Percentiles rank a stretch among this genome's conserved stretches.
phyloP scores from a whole-genome alignment of 2,113 vertebrate genomes.

The Bettongia penicillata region DNA sequence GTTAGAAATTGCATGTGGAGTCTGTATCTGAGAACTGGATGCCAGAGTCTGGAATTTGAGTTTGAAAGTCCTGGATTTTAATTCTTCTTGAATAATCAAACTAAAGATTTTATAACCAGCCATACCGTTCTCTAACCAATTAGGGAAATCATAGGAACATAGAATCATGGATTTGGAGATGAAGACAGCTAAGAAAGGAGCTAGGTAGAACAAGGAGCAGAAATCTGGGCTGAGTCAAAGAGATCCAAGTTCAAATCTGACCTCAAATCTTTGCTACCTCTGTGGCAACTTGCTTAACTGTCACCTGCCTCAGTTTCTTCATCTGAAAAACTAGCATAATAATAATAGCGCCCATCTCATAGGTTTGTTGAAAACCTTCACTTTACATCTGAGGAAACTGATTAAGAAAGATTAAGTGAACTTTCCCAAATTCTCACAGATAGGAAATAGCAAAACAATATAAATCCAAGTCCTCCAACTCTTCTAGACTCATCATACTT shows the following conservation, averaged over 20 bases:
- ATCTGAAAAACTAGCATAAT: background rate
- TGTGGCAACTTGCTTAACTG: too few species aligned
- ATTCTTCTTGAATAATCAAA: background rate
- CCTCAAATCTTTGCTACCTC: background rate
- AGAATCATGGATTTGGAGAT: background rate
- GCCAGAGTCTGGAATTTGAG: background rate
- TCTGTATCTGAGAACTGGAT: background rate
- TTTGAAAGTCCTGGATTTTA: background rate
- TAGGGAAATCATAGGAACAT: background rate
- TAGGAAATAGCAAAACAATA: background rate
- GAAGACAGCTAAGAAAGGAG: background rate
- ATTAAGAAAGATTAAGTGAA: background rate
- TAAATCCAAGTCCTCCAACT: too few species aligned
- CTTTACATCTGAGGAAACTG: too few species aligned
- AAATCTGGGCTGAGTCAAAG: background rate
- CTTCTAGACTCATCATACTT: too few species aligned
- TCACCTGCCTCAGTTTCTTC: background rate
- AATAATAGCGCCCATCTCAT: background rate
- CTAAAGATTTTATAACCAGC: slow-evolving; percentile 9
- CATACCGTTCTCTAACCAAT: background rate
- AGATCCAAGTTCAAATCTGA: background rate
- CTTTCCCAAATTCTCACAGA: background rate
- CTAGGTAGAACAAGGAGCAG: background rate
- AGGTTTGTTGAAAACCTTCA: too few species aligned
- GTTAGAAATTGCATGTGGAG: background rate